phyloP scores from a whole-genome alignment of 2,113 vertebrate genomes.

The Stegastes partitus region DNA sequence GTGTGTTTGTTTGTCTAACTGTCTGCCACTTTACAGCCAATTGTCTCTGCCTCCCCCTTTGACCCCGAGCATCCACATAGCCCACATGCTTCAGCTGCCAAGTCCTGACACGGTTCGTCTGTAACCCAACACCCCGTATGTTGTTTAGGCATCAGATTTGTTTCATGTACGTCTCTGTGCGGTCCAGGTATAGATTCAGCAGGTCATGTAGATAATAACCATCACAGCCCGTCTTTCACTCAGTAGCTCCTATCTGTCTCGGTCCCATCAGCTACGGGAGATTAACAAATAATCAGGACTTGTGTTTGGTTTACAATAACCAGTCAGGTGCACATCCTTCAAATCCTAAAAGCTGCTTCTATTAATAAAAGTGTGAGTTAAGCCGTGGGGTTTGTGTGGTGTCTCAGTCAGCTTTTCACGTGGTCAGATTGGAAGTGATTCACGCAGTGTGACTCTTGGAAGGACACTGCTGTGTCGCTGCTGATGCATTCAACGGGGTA shows the following conservation, averaged over 20 bases:
- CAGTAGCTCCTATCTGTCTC: neutral
- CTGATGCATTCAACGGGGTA: neutral
- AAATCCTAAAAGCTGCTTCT: slow-evolving; percentile 59
- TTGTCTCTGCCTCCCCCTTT: slow-evolving; percentile 53
- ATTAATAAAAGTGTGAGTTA: slow-evolving; percentile 78
- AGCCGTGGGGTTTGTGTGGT: slow-evolving; percentile 58
- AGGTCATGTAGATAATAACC: slow-evolving; percentile 36
- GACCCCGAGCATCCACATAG: slow-evolving; percentile 47
- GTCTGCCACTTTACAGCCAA: slow-evolving; percentile 43
- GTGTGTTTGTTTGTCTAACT: slow-evolving; percentile 47
- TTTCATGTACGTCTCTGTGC: neutral
- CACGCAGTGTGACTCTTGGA: slow-evolving; percentile 39
- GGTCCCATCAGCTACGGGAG: slow-evolving; percentile 30
- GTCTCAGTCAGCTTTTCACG: slow-evolving; percentile 67
- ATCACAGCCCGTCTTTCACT: slow-evolving; percentile 15
- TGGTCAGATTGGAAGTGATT: slow-evolving; percentile 47
- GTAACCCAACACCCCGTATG: slow-evolving; percentile 41
- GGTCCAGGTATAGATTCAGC: neutral
- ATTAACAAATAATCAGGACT: slow-evolving; percentile 67
- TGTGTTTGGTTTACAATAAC: slow-evolving; percentile 27
- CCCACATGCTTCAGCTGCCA: slow-evolving; percentile 40
- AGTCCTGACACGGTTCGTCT: slow-evolving; percentile 48
- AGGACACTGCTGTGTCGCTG: slow-evolving; percentile 26
- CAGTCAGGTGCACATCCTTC: slow-evolving; percentile 39
- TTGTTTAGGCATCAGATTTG: slow-evolving; percentile 15